phyloP scores from a whole-genome alignment of 2,888 invertebrate genomes.

The Muschampia plurimacula region DNA sequence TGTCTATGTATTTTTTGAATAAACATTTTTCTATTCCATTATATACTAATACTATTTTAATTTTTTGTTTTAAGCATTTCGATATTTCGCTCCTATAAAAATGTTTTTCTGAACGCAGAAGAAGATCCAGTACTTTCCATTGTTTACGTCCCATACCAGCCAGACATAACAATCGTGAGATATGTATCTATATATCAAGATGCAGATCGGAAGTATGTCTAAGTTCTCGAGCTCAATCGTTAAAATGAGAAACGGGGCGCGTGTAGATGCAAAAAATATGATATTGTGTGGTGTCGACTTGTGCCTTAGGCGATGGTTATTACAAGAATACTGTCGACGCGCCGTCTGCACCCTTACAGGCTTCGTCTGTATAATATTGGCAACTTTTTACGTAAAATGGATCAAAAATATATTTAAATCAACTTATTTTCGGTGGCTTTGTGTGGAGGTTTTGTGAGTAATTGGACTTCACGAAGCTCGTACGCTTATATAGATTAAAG shows the following conservation, averaged over 20 bases:
- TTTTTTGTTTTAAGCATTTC: too few relatives aligned
- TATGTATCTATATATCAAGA: not conserved
- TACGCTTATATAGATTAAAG: too few relatives aligned
- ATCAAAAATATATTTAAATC: not conserved
- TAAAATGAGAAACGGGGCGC: conserved; percentile 23
- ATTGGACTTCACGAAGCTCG: too few relatives aligned
- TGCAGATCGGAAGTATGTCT: conserved; percentile 19
- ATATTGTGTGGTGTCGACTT: conserved; percentile 20
- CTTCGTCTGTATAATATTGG: conserved; percentile 8
- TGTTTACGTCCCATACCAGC: too few relatives aligned
- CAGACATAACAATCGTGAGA: not conserved
- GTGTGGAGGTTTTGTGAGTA: too few relatives aligned
- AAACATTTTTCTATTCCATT: too few relatives aligned
- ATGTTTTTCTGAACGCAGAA: too few relatives aligned
- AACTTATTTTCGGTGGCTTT: not conserved
- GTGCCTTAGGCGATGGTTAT: conserved; percentile 13
- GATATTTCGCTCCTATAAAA: too few relatives aligned
- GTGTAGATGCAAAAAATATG: conserved; percentile 28
- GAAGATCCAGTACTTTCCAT: too few relatives aligned
- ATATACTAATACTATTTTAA: too few relatives aligned
- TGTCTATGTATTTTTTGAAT: too few relatives aligned
- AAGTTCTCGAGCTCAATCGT: conserved; percentile 23
- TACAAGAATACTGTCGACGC: not conserved
- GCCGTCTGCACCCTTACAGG: conserved; percentile 9
- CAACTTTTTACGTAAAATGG: not conserved